Conservation (phyloP, 2,113 vertebrate species). For the Clarias macrocephalus region DNA sequence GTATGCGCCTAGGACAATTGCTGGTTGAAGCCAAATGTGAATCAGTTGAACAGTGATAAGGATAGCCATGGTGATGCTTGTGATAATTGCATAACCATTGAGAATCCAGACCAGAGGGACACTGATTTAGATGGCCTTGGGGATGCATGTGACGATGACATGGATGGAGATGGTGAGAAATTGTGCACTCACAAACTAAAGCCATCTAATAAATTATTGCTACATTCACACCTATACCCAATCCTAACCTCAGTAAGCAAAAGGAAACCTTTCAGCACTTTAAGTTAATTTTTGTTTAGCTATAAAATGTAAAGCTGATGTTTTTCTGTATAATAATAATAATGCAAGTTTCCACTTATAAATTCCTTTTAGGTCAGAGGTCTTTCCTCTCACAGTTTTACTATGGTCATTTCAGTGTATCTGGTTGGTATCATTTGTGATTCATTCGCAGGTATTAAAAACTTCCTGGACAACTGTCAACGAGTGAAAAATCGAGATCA, state of each 20-base stretch:
- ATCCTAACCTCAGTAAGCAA: not conserved
- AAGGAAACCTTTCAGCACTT: not conserved
- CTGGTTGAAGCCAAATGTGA: conserved; percentile 83
- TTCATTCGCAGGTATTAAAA: conserved; percentile 81
- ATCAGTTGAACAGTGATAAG: conserved; percentile 90
- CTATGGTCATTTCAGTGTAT: not conserved
- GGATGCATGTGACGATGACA: conserved; percentile 95
- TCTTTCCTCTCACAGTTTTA: not conserved
- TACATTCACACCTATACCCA: not conserved
- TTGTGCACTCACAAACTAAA: conserved; percentile 24
- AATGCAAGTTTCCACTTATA: not conserved
- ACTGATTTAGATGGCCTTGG: conserved; percentile 91
- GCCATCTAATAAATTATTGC: not conserved
- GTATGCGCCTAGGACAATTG: conserved; percentile 86
- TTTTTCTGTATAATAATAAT: too few species aligned
- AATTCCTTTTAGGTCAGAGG: not conserved
- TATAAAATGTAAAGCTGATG: not conserved
- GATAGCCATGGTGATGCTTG: conserved; percentile 94
- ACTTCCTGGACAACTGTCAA: conserved; percentile 95
- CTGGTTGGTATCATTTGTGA: not conserved
- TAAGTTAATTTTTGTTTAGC: not conserved
- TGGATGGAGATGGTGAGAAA: conserved; percentile 90
- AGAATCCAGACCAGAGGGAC: conserved; percentile 94
- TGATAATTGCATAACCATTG: conserved; percentile 85
- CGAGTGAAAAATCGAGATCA: conserved; percentile 86